Percentiles rank a stretch among this genome's conserved stretches.
phyloP scores from a whole-genome alignment of 92 coral and sea anemone genomes.

The Actinostola sp. region DNA sequence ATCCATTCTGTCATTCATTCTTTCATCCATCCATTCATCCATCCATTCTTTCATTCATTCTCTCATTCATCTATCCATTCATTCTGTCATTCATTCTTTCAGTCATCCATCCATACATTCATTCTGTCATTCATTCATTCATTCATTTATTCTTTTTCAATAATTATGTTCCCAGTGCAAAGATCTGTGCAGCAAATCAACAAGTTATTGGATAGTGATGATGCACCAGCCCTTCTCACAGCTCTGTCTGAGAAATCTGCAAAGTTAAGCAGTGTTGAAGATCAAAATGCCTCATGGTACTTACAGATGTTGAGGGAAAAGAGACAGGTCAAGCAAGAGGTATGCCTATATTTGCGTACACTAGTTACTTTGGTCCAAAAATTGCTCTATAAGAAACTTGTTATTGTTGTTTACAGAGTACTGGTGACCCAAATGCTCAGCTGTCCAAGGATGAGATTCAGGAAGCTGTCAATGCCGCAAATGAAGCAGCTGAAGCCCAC shows the following conservation, averaged over 20 bases:
- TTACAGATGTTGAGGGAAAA: slow-evolving; percentile 63
- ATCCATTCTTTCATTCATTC: neutral
- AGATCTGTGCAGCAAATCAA: slow-evolving; percentile 66
- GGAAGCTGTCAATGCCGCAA: slow-evolving; percentile 68
- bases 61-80: neutral
- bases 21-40: neutral
- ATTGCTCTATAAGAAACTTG: neutral
- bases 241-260: slow-evolving; percentile 69
- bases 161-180: slow-evolving; percentile 29
- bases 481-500: slow-evolving; percentile 76
- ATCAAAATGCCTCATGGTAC: slow-evolving; percentile 81
- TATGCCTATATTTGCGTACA: neutral
- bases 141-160: neutral
- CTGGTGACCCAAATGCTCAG: slow-evolving; percentile 59
- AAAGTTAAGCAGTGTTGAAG: slow-evolving; percentile 57
- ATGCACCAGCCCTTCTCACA: slow-evolving; percentile 45
- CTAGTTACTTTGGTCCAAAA: neutral
- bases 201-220: slow-evolving; percentile 65
- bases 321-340: slow-evolving; percentile 73
- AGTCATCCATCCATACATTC: neutral
- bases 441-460: slow-evolving; percentile 87
- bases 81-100: neutral
- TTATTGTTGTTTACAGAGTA: slow-evolving; percentile 47
- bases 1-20: neutral
- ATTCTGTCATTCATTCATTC: neutral